Base-by-base conservation (phyloP, 2,888 invertebrate genomes). In the Pseudococcus viburni region DNA sequence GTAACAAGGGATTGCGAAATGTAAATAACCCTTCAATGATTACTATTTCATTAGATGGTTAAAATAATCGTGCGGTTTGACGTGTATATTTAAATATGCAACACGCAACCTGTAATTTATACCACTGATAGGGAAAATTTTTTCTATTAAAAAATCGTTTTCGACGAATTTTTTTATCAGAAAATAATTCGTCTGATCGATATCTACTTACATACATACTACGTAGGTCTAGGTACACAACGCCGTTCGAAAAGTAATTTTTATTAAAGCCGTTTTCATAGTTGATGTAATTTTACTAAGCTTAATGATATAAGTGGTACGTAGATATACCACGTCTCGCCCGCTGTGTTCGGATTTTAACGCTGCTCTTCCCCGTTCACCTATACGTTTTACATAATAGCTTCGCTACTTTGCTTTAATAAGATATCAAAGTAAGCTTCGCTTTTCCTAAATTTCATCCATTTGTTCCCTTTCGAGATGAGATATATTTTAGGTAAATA, bases 1-100 rank as follows among this genome's bases (percentile, higher is more conserved):
- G 73, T 73, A 73, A 73, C 73, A 73, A 73, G 73, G 73, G 73
- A 73, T 73, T 73, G 73, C 73, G 73, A 73, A 73, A 73, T 73
- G 73, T 73, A 73, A 73, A 73, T 73, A 73, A 73, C 73, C 73
- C 73, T 73, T 73, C 73, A 17, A 33, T 73, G 73, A 73, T 73
- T 73, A 73, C 73, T 73, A 73, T 73, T 73, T 73, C 73, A 73
- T 73, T 73, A 73, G 73, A 73, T 73, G 73, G 73, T 73, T 73
- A 73, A 33, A 73, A 73, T 33, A 73, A 73, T 73, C 73, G 73
- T 73, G 73, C 73, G 73, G 73, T 73, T 73, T 73, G 73, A 73
- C 73, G 73, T 73, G 73, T 73, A 33, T 73, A 73, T 73, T 73
- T 73, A 73, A 73, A 73, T 73, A 33, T 73, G 73, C 73, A 73